Evolutionary conservation across 2,888 invertebrate genomes (phyloP), one percentile per base, ranked within the genome.

Genomic region (Ditula angustiorana): DNA sequence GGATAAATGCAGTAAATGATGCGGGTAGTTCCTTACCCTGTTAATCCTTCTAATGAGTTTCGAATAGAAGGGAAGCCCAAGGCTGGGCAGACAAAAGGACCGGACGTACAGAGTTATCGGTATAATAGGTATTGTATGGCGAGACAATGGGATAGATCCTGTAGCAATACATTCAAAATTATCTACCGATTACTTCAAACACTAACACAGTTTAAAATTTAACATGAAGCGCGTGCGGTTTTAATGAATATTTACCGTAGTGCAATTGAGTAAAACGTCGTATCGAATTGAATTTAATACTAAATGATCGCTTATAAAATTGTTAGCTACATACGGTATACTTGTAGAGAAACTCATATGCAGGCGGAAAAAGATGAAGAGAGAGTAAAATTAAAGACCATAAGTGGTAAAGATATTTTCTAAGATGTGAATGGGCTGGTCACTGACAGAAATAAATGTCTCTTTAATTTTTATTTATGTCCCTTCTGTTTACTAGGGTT

Each of bases 71-170:
- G 57, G 50, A 63, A 50, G 57, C 53, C 57, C 73, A 75, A 74
- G 73, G 74, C 61, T 68, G 19, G 23, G 41, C 28, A 33, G 11
- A 58, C 57, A 58, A 60, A 68, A 66, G 68, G 57, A 68, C 70
- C 74, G 72, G 73, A 74, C 69, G 71, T 61, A 2, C 65, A 10
- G 26, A 57, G 11, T 4, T 13, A 68, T 67, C 67, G 60, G 64
- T 66, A 70, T 71, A 73, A 74, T 71, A 68, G 66, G 67, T 69
- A 75, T 75, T 75, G 75, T 75, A 50, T 60, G 61, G 56, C 35
- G 68, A 69, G 71, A 75, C 74, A 75, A 74, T 75, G 64, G 61
- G 13, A 55, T 26, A 61, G 63, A 46, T 46, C 58, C 44, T 44
- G 33, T 35, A 11, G 44, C 37, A 33, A 56, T 28, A 41, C 41